These are phyloP conservation scores for Drosophila histrio DNA, from an alignment of 2,888 invertebrate genomes.

Conservation along the genomic window DNA sequence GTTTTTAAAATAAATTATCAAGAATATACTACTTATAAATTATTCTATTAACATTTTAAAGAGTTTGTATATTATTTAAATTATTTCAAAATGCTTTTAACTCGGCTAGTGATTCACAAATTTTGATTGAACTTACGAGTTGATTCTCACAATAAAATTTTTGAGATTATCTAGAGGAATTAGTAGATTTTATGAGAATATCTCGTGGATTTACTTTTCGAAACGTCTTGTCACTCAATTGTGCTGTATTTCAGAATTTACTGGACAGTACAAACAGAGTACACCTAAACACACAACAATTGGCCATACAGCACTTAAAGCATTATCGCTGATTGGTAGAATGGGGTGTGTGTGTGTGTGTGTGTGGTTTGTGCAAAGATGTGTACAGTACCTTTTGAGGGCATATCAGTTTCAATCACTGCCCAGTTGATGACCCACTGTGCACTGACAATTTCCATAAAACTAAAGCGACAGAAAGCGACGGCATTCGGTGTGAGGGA, in stretches of 20 bases:
- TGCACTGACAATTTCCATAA: slow-evolving; percentile 50
- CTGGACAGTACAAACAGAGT: slow-evolving; percentile 21
- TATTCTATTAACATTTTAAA: too few relatives aligned
- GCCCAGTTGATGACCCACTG: slow-evolving; percentile 62
- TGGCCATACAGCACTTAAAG: slow-evolving; percentile 28
- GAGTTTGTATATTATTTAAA: too few relatives aligned
- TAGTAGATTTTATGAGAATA: too few relatives aligned
- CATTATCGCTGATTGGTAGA: slow-evolving; percentile 29
- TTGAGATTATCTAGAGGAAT: too few relatives aligned
- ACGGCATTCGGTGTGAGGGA: slow-evolving; percentile 18
- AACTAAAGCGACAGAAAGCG: slow-evolving; percentile 59
- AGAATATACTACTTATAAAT: too few relatives aligned
- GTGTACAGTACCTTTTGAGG: slow-evolving; percentile 6
- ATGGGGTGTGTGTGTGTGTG: slow-evolving; percentile 10
- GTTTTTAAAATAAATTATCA: too few relatives aligned
- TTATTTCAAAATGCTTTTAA: too few relatives aligned
- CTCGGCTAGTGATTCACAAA: too few relatives aligned
- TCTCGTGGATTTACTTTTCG: background rate
- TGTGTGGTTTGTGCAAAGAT: slow-evolving; percentile 1
- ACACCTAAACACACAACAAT: slow-evolving; percentile 60
- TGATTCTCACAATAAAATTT: too few relatives aligned
- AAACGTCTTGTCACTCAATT: slow-evolving; percentile 19
- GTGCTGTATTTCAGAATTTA: background rate
- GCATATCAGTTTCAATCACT: slow-evolving; percentile 68
- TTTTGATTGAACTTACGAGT: too few relatives aligned